A percentile compares a stretch with the other conserved stretches of the same genome.
phyloP scores from a whole-genome alignment of 2,888 invertebrate species.

The Macrostomum cliftonense region DNA sequence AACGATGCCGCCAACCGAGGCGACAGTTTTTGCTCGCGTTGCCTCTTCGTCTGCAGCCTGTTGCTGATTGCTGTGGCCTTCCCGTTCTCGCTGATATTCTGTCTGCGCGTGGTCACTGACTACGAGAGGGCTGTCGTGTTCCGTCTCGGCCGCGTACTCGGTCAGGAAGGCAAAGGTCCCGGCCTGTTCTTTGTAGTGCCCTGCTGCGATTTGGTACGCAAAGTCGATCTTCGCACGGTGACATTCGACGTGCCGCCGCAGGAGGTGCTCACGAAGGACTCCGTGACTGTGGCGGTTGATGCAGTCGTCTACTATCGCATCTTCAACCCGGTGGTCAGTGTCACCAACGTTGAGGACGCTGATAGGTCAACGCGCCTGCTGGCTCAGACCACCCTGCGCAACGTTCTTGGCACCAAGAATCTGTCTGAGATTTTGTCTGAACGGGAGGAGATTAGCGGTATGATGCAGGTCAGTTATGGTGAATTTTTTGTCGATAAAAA shows the following conservation, averaged over 20 bases:
- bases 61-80: conserved; percentile 7
- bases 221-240: conserved; percentile 14
- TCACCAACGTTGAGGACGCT: conserved; percentile 15
- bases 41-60: not conserved
- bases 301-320: conserved; percentile 19
- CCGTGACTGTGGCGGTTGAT: conserved; percentile 27
- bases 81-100: conserved; percentile 10
- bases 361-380: conserved; percentile 13
- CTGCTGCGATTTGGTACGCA: conserved; percentile 40
- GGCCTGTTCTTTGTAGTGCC: conserved; percentile 84
- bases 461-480: conserved; percentile 14
- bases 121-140: conserved; percentile 81
- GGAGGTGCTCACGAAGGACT: conserved; percentile 25
- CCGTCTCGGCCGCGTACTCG: conserved; percentile 61
- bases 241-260: conserved; percentile 15
- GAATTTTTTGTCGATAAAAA: not conserved
- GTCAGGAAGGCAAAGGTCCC: conserved; percentile 61
- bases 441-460: conserved; percentile 20
- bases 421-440: conserved; percentile 22
- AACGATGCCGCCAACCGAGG: no score
- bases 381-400: conserved; percentile 15
- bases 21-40: no score
- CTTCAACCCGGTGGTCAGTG: conserved; percentile 13
- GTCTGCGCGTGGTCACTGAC: conserved; percentile 65
- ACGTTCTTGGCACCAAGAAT: conserved; percentile 18